Base-by-base conservation (phyloP, 2,113 vertebrate genomes). In the Pachypanchax playfairii region DNA sequence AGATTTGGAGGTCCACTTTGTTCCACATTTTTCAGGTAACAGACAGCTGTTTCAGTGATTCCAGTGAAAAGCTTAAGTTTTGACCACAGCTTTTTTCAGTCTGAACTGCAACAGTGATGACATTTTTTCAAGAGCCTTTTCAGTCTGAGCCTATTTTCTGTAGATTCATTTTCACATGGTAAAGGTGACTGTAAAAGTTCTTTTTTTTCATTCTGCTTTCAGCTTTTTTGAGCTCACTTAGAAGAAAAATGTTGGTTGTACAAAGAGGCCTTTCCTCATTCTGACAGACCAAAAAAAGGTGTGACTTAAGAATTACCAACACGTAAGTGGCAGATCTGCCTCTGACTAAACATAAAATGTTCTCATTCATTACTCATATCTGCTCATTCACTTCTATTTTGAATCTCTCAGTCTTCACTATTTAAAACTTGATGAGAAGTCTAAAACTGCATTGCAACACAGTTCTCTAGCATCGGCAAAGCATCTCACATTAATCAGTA, bases 1-100 rank as follows among this genome's bases (percentile, higher is more conserved):
- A 85, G 84, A 90, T 88, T 84, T 88, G 90, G 24, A 67, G 76
- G 41, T 59, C 64, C 66, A 77, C 78, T 87, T 85, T 81, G 62
- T 43, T 48, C 36, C 54, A 66, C 75, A 85, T 90, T 82, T 87
- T 72, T 85, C 83, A 84, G 71, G 36, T 66, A 75, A 83, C 84
- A 86, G 51, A 54, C 39, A 74, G 58, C 59, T 11, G 52, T 49
- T 65, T 68, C 73, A 85, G 44, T 47, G 57, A 66, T 74, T 65
- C 63, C 51, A 70, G 51, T 44, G 29, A 46, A 73, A 73, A 31
- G 48, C 36, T 36, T 56, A 57, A 20, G 41, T 55, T 63, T 70
- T 61, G 70, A 65, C 70, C 60, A 64, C 41, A 65, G 39, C 28
- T 11, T 18, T 53, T 80, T 65, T 55, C 62, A 70, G 43, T 38